Base-by-base conservation (phyloP, 2,888 invertebrate species). In the Dasysyrphus tricinctus region DNA sequence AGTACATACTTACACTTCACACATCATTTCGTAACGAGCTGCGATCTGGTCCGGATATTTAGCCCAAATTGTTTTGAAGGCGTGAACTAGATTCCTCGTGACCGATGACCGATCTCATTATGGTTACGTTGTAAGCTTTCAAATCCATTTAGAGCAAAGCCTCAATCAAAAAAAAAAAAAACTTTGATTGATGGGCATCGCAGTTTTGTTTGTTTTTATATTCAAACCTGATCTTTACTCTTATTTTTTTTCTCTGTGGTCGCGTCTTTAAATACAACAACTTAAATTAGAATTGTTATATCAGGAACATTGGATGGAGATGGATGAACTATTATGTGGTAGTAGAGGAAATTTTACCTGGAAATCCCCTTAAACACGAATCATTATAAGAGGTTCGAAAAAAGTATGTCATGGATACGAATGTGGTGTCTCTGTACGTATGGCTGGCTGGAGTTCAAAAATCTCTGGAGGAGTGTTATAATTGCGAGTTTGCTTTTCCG, bases 131-230 rank as follows among this genome's bases (percentile, higher is more conserved):
- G 79, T 83, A 74, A 75, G 70, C 65, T 49, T 54, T 37, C 24
- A 39, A 47, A 75, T 76, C 61, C 80, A 51, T 73, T 84, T 76
- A 80, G 24, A 84, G 49, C 56, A 76, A 77, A 80, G 24, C 24
- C 37, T 2, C 16, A 16, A 39, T 3, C 16, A 59, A 16, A 44
- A 65, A 24, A 16, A 44, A 65, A 24, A 59, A 54, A 67, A 73
- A 59, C 11, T 44, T 69, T 84, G 84, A 84, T 84, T 84, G 84
- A 84, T 80, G 80, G 72, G 24, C 72, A 57, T 61, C 74, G 73
- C 75, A 80, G 74, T 83, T 83, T 42, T 65, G 47, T 69, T 69
- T 69, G 39, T 69, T 69, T 69, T 54, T n/a, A 54, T 54, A n/a
- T 24, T 24, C 39, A 69, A 69, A 51, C 51, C 54, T 54, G 69